A percentile compares a stretch with the other conserved stretches of the same genome.
Evolutionary conservation across 1,140 invertebrate genomes (phyloP).

Genomic region (Cherax quadricarinatus): DNA sequence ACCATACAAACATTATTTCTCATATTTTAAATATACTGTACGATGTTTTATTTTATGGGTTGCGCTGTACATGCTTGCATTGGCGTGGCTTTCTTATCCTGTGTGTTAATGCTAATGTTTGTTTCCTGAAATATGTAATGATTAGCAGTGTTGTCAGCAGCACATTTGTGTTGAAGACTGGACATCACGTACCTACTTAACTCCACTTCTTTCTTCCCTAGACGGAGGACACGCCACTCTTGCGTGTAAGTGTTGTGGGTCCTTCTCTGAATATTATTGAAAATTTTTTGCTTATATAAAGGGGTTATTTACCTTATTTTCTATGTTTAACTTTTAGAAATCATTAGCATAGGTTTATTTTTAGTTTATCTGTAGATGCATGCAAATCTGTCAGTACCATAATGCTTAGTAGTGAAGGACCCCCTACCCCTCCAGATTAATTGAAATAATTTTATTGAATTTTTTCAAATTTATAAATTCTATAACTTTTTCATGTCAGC

Average conservation of each 20-base stretch:
- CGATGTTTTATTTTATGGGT: neutral
- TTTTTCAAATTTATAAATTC: too few species aligned
- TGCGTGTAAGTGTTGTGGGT: conserved; percentile 65
- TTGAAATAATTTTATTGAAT: too few species aligned
- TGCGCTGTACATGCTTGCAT: neutral
- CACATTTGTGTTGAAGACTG: conserved; percentile 7
- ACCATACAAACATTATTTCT: too few species aligned
- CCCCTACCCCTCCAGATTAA: too few species aligned
- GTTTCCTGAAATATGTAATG: neutral
- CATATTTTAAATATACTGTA: too few species aligned
- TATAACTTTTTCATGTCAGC: too few species aligned
- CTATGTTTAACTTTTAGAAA: neutral
- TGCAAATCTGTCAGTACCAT: too few species aligned
- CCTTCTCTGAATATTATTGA: neutral
- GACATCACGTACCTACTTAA: conserved; percentile 27
- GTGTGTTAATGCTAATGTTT: conserved; percentile 16
- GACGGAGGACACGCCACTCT: conserved; percentile 64
- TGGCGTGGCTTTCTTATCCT: neutral
- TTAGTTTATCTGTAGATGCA: too few species aligned
- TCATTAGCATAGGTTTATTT: too few species aligned
- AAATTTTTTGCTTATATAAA: neutral
- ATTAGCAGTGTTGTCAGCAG: conserved; percentile 6
- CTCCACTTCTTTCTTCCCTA: conserved; percentile 73
- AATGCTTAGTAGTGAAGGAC: too few species aligned
- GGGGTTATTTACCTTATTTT: neutral